Percentiles rank a stretch among this genome's conserved stretches.
Conservation (phyloP, 2,113 vertebrate genomes). For the Acanthochromis polyacanthus region DNA sequence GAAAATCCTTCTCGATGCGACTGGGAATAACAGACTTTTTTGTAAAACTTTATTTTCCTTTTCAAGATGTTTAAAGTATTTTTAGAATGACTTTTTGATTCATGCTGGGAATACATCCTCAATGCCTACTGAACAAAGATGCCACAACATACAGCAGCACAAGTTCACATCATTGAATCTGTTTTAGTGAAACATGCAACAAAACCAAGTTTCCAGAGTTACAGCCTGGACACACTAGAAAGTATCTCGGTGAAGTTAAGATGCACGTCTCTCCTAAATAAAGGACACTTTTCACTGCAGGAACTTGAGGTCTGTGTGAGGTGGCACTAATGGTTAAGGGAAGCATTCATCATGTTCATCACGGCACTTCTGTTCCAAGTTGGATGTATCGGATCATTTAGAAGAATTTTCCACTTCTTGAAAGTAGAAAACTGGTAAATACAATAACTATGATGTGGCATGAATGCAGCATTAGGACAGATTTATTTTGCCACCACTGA, state of each 20-base stretch:
- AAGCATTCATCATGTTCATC: too few species aligned
- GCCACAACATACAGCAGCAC: slow-evolving; percentile 31
- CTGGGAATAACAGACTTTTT: slow-evolving; percentile 8
- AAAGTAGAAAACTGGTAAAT: too few species aligned
- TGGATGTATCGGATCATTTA: too few species aligned
- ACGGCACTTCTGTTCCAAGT: too few species aligned
- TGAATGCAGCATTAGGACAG: neutral
- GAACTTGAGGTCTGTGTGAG: too few species aligned
- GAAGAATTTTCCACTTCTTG: too few species aligned
- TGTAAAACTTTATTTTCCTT: slow-evolving; percentile 13
- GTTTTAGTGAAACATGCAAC: neutral
- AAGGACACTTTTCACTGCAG: too few species aligned
- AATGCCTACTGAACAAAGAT: slow-evolving; percentile 38
- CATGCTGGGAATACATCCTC: slow-evolving; percentile 13
- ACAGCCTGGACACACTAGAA: slow-evolving; percentile 9
- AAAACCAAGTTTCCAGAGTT: neutral
- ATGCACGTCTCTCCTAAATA: too few species aligned
- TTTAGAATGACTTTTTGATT: slow-evolving; percentile 38
- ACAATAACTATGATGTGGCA: too few species aligned
- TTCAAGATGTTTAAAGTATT: slow-evolving; percentile 40
- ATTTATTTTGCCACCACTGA: neutral
- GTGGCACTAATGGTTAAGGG: too few species aligned
- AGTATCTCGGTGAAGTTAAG: too few species aligned
- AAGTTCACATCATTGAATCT: neutral
- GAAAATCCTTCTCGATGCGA: neutral